Conservation (phyloP, 2,888 invertebrate genomes). For the Parochlus steinenii region DNA sequence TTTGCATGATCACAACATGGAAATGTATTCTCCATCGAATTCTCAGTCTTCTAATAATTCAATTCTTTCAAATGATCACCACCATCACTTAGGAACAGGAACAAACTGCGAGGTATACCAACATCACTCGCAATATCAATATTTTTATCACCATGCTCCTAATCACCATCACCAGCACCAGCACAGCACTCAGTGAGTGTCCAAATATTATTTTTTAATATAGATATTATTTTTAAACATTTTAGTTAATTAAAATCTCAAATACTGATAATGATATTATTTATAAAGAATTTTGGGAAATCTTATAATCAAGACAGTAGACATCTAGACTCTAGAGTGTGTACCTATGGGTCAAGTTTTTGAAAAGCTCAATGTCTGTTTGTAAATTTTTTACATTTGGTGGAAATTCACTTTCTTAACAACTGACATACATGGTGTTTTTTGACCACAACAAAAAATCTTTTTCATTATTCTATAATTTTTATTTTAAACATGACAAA, state of each 20-base stretch:
- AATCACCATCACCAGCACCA: conserved; percentile 22
- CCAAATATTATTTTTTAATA: conserved; percentile 23
- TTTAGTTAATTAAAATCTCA: conserved; percentile 2
- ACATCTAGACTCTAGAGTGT: too few relatives aligned
- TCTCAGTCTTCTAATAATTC: conserved; percentile 17
- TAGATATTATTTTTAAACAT: conserved; percentile 14
- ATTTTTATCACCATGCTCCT: conserved; percentile 44
- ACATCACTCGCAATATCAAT: conserved; percentile 44
- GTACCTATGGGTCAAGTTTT: too few relatives aligned
- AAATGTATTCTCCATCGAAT: conserved; percentile 21
- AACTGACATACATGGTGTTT: too few relatives aligned
- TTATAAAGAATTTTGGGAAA: background rate
- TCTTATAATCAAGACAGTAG: too few relatives aligned
- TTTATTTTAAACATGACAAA: too few relatives aligned
- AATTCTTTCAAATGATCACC: conserved; percentile 10
- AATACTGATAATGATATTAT: background rate
- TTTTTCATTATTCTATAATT: too few relatives aligned
- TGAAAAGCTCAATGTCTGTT: too few relatives aligned
- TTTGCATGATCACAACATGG: conserved; percentile 11
- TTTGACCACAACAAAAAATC: too few relatives aligned
- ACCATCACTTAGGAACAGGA: conserved; percentile 14
- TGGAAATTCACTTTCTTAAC: too few relatives aligned
- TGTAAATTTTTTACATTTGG: too few relatives aligned
- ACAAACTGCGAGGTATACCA: conserved; percentile 42
- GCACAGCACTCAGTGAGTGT: conserved; percentile 39